Percentiles rank a stretch among this genome's conserved stretches.
Conservation (phyloP, 2,888 invertebrate genomes). For the Thymelicus lineola region DNA sequence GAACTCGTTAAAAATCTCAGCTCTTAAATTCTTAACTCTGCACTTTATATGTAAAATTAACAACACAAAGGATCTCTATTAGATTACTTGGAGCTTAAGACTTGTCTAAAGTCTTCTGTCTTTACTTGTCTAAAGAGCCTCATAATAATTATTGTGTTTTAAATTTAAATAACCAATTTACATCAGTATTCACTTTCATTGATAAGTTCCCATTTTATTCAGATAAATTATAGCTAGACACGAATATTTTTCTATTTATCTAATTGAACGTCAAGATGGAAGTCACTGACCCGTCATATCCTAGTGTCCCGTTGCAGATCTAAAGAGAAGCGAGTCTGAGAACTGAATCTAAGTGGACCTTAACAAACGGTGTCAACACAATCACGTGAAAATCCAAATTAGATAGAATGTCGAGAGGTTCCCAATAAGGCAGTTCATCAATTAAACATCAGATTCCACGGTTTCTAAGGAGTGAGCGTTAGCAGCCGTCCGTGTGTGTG, state of each 20-base stretch:
- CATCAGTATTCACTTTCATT: too few relatives aligned
- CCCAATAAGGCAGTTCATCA: conserved; percentile 43
- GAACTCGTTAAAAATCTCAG: too few relatives aligned
- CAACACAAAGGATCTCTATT: too few relatives aligned
- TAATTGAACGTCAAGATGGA: not conserved
- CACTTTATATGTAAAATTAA: too few relatives aligned
- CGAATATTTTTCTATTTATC: not conserved
- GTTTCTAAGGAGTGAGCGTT: conserved; percentile 49
- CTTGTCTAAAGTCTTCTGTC: too few relatives aligned
- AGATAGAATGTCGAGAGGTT: conserved; percentile 25
- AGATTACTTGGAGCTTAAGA: too few relatives aligned
- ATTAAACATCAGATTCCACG: conserved; percentile 50
- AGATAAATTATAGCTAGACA: too few relatives aligned
- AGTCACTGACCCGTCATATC: conserved; percentile 5
- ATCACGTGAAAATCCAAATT: conserved; percentile 36
- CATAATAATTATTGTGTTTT: too few relatives aligned
- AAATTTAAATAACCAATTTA: too few relatives aligned
- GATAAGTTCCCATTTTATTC: too few relatives aligned
- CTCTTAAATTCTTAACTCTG: too few relatives aligned
- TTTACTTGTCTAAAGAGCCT: too few relatives aligned
- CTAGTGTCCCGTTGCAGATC: conserved; percentile 9
- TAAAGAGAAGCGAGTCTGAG: conserved; percentile 3
- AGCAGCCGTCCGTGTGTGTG: conserved; percentile 27
- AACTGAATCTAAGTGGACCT: conserved; percentile 12
- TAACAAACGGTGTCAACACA: conserved; percentile 30